phyloP scores from a whole-genome alignment of 2,797 vertebrate species.

The Xerus rutilus region DNA sequence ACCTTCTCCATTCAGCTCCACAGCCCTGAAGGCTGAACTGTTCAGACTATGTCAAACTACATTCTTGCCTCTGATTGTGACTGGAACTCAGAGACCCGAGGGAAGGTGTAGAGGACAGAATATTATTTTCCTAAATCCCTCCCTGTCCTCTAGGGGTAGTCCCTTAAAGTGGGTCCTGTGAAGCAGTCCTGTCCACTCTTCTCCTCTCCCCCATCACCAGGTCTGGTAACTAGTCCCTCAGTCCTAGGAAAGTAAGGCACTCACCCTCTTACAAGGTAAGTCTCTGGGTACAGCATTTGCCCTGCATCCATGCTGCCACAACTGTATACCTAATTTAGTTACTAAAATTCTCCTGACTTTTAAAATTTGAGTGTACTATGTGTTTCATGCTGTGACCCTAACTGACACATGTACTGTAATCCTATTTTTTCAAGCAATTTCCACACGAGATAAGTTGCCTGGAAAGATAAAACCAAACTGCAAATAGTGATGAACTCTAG shows the following conservation, averaged over 20 bases:
- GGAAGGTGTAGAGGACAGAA: background rate
- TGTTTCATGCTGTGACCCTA: background rate
- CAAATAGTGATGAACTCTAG: background rate
- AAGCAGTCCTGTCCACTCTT: background rate
- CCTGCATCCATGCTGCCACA: background rate
- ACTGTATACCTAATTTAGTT: background rate
- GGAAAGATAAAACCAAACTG: background rate
- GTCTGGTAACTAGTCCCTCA: background rate
- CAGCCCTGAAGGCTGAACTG: too few species aligned
- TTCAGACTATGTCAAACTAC: too few species aligned
- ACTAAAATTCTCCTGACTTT: background rate
- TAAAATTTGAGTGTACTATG: background rate
- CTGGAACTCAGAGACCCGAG: background rate
- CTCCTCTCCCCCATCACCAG: background rate
- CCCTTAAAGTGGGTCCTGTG: background rate
- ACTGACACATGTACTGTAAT: background rate
- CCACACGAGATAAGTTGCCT: background rate
- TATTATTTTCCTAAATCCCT: background rate
- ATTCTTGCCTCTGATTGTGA: background rate
- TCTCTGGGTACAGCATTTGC: rapidly evolving
- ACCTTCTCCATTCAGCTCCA: background rate
- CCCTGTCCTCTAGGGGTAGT: background rate
- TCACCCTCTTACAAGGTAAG: background rate
- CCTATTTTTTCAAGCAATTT: background rate
- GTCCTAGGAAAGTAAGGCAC: background rate